Conservation (phyloP, 53 echinoderm and acorn worm species). For the Paracentrotus lividus region DNA sequence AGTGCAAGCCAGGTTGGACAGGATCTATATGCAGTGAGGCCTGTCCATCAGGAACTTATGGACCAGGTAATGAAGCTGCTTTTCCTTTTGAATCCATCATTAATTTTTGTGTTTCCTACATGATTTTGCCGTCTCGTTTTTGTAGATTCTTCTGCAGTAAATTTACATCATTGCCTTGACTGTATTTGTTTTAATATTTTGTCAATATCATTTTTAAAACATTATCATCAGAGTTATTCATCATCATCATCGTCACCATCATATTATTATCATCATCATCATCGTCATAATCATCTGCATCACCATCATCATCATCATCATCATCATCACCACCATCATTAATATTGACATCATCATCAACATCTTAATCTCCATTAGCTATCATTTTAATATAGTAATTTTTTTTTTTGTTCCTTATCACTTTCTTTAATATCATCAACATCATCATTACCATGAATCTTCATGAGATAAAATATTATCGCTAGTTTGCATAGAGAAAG, state of each 20-base stretch:
- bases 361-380: background rate
- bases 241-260: background rate
- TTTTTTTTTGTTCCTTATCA: background rate
- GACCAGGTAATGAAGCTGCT: background rate
- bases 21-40: conserved; percentile 63
- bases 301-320: background rate
- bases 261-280: background rate
- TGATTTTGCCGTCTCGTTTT: no score
- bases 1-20: conserved; percentile 76
- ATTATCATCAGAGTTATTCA: background rate
- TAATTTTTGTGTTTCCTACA: no score
- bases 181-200: background rate
- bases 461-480: no score
- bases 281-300: background rate
- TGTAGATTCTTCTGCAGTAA: no score
- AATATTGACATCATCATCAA: background rate
- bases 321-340: background rate
- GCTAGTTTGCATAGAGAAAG: no score
- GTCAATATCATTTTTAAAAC: background rate
- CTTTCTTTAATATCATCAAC: background rate
- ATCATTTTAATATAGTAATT: background rate
- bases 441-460: no score
- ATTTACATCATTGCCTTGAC: no score
- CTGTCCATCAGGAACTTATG: conserved; percentile 70
- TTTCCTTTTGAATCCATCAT: background rate